A percentile compares a stretch with the other conserved stretches of the same genome.
Evolutionary conservation across 1,140 invertebrate species (phyloP).

Genomic region (Bathynomus jamesi): DNA sequence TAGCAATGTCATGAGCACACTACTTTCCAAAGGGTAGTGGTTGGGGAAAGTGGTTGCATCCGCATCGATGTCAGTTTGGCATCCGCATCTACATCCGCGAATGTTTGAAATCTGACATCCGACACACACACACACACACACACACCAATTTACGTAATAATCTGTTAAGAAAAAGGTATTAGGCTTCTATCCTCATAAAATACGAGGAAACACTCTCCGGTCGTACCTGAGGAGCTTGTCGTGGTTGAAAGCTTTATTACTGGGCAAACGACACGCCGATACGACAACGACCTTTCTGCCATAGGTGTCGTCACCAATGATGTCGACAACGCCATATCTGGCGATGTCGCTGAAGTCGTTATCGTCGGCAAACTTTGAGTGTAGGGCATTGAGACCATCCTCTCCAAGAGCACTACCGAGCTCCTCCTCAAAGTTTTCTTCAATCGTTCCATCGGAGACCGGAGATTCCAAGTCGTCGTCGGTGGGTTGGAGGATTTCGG

Average conservation of each 20-base stretch:
- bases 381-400: slow-evolving; percentile 43
- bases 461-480: slow-evolving; percentile 62
- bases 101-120: no score
- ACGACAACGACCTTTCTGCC: slow-evolving; percentile 94
- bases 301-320: slow-evolving; percentile 80
- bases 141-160: no score
- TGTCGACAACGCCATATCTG: slow-evolving; percentile 75
- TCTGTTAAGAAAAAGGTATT: no score
- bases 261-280: slow-evolving; percentile 86
- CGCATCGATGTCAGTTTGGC: no score
- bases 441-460: slow-evolving; percentile 75
- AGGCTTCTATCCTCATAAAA: not conserved
- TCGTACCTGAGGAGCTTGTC: slow-evolving; percentile 71
- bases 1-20: no score
- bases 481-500: slow-evolving; percentile 30
- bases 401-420: slow-evolving; percentile 43
- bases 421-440: slow-evolving; percentile 89
- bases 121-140: no score
- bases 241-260: slow-evolving; percentile 73
- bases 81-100: no score
- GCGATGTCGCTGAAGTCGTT: slow-evolving; percentile 69
- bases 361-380: slow-evolving; percentile 43
- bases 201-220: slow-evolving; percentile 1
- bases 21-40: no score
- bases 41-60: no score